A percentile compares a stretch with the other conserved stretches of the same genome.
These are phyloP conservation scores for Macrophya alboannulata DNA, from an alignment of 2,888 invertebrate species.

Conservation along the genomic window DNA sequence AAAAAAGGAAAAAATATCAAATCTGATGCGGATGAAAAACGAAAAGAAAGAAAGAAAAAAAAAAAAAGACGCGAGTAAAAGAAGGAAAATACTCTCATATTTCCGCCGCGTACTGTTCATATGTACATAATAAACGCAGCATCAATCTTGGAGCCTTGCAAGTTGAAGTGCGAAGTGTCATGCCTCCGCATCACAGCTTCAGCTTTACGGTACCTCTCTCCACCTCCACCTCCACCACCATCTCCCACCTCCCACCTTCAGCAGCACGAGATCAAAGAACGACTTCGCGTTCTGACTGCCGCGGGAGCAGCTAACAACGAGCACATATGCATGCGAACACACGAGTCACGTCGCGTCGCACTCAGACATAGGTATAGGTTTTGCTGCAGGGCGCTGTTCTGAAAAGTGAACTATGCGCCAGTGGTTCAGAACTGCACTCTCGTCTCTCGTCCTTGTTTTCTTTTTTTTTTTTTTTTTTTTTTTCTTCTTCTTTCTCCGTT, in stretches of 20 bases:
- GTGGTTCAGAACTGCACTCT: slow-evolving; percentile 50
- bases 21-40: not conserved
- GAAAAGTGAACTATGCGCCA: slow-evolving; percentile 49
- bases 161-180: slow-evolving; percentile 49
- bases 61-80: not conserved
- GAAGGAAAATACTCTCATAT: not conserved
- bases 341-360: not conserved
- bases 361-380: slow-evolving; percentile 1
- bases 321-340: not conserved
- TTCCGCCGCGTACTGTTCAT: not conserved
- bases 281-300: slow-evolving; percentile 22
- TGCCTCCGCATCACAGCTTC: slow-evolving; percentile 19
- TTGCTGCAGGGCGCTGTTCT: slow-evolving; percentile 23
- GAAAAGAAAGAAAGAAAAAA: not conserved
- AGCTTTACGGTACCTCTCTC: not conserved
- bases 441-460: slow-evolving; percentile 15
- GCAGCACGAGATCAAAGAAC: slow-evolving; percentile 41
- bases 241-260: not conserved
- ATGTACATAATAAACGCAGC: not conserved
- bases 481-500: not conserved
- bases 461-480: not conserved
- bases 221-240: not conserved
- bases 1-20: not conserved
- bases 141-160: slow-evolving; percentile 25
- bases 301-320: slow-evolving; percentile 38